Evolutionary conservation across 1,140 invertebrate genomes (phyloP).

Genomic region (Dolichoris vasculosae): DNA sequence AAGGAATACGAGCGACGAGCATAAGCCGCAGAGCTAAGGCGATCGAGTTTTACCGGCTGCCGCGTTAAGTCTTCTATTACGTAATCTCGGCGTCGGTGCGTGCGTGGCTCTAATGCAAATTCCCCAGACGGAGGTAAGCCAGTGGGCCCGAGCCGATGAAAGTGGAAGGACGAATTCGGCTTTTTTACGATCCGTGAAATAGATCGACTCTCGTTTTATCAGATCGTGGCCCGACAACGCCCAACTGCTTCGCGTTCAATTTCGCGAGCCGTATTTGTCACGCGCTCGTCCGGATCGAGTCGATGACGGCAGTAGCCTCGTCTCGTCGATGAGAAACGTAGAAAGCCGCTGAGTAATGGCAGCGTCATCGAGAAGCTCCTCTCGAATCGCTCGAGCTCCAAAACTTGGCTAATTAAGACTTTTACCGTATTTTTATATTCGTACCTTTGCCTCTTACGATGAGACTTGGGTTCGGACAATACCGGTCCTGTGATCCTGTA

Average conservation of each 20-base stretch:
- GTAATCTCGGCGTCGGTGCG: neutral
- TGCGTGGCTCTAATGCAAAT: constrained; percentile 26
- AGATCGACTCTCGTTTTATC: neutral
- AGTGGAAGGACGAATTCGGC: neutral
- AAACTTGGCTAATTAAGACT: neutral
- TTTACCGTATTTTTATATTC: neutral
- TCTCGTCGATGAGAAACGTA: neutral
- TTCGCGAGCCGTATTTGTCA: constrained; percentile 17
- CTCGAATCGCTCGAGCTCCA: neutral
- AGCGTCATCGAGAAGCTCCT: neutral
- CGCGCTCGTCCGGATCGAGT: neutral
- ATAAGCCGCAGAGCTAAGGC: neutral
- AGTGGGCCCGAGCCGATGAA: neutral
- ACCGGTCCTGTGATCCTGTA: neutral
- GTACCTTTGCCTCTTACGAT: neutral
- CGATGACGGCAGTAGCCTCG: neutral
- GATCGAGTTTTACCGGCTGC: neutral
- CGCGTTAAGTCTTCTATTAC: constrained; percentile 15
- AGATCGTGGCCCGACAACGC: neutral
- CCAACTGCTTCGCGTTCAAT: neutral
- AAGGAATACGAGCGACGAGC: neutral
- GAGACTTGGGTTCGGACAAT: neutral
- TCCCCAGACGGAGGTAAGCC: neutral
- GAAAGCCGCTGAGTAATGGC: neutral
- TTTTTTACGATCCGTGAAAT: neutral